A percentile compares a stretch with the other conserved stretches of the same genome.
phyloP scores from a whole-genome alignment of 2,797 vertebrate genomes.

The Brachymystax lenok region DNA sequence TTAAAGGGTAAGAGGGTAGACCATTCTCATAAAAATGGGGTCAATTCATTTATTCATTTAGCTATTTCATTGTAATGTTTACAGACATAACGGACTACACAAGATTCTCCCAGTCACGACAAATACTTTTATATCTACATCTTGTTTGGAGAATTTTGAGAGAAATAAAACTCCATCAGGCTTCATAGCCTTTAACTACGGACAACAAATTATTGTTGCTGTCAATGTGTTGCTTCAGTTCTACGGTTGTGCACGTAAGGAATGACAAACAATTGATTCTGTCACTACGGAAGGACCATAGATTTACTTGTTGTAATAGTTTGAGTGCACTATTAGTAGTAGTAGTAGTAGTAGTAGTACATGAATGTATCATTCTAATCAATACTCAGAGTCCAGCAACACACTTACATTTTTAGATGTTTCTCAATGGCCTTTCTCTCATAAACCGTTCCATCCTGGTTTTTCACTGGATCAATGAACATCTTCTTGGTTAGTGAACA shows the following conservation, averaged over 20 bases:
- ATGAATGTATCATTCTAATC: not conserved
- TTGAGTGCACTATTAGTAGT: not conserved
- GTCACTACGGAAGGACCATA: not conserved
- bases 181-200: too few relatives aligned
- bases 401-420: constrained; percentile 55
- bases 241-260: not conserved
- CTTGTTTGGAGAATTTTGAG: too few relatives aligned
- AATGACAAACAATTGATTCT: not conserved
- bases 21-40: too few relatives aligned
- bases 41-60: too few relatives aligned
- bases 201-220: too few relatives aligned
- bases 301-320: not conserved
- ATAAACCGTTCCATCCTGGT: constrained; percentile 45
- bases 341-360: not conserved
- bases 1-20: not conserved
- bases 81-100: too few relatives aligned
- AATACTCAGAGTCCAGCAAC: not conserved
- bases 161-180: too few relatives aligned
- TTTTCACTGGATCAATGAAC: constrained; percentile 66
- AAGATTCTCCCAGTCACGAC: too few relatives aligned
- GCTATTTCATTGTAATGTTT: too few relatives aligned
- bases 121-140: too few relatives aligned
- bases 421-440: constrained; percentile 63
- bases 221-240: too few relatives aligned
- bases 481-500: constrained; percentile 63